Conservation (phyloP, 2,888 invertebrate species). For the Cephus pygmeus region DNA sequence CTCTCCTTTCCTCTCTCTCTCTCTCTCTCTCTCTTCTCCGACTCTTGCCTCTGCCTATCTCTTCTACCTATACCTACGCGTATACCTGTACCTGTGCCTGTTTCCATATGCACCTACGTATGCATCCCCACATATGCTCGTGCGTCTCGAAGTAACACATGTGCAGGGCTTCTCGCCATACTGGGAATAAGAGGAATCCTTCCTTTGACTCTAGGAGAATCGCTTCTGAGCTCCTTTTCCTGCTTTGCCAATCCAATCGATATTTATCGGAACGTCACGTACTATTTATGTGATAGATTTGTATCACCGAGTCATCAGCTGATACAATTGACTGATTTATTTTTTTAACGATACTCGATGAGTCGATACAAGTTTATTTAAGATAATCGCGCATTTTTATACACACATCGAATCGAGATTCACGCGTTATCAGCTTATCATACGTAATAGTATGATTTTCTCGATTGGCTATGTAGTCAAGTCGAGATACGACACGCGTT, state of each 20-base stretch:
- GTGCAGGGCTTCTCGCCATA: background rate
- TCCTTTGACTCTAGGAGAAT: background rate
- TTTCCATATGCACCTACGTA: slow-evolving; percentile 6
- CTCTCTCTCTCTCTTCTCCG: background rate
- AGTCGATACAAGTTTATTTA: background rate
- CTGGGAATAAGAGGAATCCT: background rate
- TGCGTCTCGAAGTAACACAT: background rate
- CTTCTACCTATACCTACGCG: background rate
- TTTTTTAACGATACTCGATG: background rate
- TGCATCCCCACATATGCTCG: background rate
- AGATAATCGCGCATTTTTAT: too few species aligned
- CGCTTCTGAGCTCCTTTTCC: background rate
- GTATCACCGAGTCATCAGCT: background rate
- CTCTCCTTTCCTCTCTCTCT: background rate
- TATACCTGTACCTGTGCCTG: slow-evolving; percentile 4
- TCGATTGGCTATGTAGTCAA: background rate
- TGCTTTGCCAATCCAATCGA: background rate
- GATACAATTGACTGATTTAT: background rate
- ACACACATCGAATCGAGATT: background rate
- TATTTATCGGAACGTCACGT: background rate
- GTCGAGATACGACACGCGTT: background rate
- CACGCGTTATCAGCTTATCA: background rate
- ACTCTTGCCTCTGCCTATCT: background rate
- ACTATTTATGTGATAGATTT: background rate
- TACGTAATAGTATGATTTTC: background rate